These are phyloP conservation scores for Megalonaias nervosa DNA, from an alignment of 1,140 invertebrate species.

Conservation along the genomic window DNA sequence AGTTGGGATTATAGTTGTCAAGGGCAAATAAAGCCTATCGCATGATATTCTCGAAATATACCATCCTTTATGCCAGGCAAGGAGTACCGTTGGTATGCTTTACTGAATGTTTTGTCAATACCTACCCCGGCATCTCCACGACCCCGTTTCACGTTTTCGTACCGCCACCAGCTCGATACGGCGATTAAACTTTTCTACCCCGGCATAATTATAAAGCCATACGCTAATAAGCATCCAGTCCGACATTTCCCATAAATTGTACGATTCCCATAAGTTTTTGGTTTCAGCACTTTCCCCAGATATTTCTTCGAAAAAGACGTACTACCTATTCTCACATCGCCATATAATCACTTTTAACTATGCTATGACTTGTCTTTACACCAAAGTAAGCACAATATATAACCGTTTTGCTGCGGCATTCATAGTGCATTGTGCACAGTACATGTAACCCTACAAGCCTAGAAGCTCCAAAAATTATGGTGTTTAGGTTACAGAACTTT, in stretches of 20 bases:
- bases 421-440: neutral
- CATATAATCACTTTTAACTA: no score
- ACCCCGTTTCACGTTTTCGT: neutral
- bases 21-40: no score
- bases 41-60: neutral
- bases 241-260: neutral
- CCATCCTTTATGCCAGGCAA: slow-evolving; percentile 1
- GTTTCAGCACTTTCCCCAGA: neutral
- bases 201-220: neutral
- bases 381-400: neutral
- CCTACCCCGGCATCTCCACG: neutral
- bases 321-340: no score
- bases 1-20: no score
- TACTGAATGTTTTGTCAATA: neutral
- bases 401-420: neutral
- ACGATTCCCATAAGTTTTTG: neutral
- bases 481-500: neutral
- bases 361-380: neutral
- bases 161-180: neutral
- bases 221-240: slow-evolving; percentile 4
- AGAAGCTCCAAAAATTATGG: neutral
- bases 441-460: neutral
- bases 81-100: neutral
- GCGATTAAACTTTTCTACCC: neutral
- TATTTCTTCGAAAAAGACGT: no score